phyloP scores from a whole-genome alignment of 2,888 invertebrate species.

The Thecocarcelia acutangulata region DNA sequence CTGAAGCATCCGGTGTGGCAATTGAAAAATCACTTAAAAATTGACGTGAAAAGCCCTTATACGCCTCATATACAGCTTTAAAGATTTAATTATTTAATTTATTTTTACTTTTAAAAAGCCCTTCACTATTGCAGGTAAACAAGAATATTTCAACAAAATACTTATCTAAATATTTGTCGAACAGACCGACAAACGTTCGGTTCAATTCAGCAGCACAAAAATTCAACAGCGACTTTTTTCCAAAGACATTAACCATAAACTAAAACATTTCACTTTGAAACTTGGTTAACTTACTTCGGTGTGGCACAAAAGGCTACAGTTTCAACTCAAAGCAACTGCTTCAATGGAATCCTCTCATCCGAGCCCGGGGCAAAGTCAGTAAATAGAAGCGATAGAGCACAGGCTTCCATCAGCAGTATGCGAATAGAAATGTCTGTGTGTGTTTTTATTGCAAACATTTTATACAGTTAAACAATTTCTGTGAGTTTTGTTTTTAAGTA shows the following conservation, averaged over 20 bases:
- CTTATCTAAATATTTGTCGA: not conserved
- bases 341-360: conserved; percentile 37
- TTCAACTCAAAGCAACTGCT: conserved; percentile 36
- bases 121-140: no score
- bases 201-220: not conserved
- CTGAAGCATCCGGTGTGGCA: no score
- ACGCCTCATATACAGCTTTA: no score
- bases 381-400: conserved; percentile 24
- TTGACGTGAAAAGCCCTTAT: no score
- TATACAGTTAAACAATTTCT: conserved; percentile 58
- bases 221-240: conserved; percentile 15
- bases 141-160: not conserved
- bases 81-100: no score
- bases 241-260: conserved; percentile 52
- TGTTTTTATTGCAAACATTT: conserved; percentile 61
- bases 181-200: no score
- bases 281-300: conserved; percentile 47
- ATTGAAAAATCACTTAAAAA: no score
- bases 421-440: conserved; percentile 26
- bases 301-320: conserved; percentile 40
- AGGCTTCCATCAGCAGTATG: conserved; percentile 23
- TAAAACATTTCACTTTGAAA: conserved; percentile 57
- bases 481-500: conserved; percentile 56
- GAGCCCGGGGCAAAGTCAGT: conserved; percentile 44
- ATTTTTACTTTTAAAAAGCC: no score